Evolutionary conservation across 2,113 vertebrate species (phyloP).

Genomic region (Balaenoptera acutorostrata): DNA sequence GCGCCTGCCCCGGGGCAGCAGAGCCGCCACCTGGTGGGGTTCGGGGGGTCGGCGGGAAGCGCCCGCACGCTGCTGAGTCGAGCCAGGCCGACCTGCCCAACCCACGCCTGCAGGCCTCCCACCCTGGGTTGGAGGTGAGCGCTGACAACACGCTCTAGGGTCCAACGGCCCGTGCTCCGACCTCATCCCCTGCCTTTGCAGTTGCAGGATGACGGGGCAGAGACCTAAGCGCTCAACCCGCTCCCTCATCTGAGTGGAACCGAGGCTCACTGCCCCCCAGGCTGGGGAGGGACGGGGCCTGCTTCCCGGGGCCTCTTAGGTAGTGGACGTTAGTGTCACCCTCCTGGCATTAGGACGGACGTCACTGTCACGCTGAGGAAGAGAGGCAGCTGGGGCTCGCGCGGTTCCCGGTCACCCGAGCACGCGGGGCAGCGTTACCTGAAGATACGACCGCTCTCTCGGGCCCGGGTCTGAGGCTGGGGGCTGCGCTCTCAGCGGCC

Average conservation of each 20-base stretch:
- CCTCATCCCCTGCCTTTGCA: neutral
- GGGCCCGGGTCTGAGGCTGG: fast-evolving
- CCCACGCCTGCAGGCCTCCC: neutral
- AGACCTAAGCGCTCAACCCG: neutral
- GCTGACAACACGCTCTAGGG: neutral
- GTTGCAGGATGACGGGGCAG: no score
- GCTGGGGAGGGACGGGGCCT: neutral
- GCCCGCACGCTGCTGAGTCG: no score
- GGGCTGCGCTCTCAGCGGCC: fast-evolving
- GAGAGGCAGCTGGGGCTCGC: neutral
- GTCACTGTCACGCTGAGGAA: neutral
- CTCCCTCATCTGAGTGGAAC: neutral
- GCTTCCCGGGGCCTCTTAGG: neutral
- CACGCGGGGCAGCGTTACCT: neutral
- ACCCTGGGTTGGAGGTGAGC: neutral
- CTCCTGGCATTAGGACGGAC: neutral
- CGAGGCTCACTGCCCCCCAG: neutral
- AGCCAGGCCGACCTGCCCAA: neutral
- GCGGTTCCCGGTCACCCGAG: neutral
- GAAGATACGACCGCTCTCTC: neutral
- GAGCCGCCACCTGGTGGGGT: neutral
- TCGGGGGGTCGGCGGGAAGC: neutral
- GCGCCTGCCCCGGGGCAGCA: fast-evolving
- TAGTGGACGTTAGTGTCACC: fast-evolving
- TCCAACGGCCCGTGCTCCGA: fast-evolving